These are phyloP conservation scores for Accipiter cooperii DNA, from an alignment of 2,113 vertebrate species.

Conservation along the genomic window DNA sequence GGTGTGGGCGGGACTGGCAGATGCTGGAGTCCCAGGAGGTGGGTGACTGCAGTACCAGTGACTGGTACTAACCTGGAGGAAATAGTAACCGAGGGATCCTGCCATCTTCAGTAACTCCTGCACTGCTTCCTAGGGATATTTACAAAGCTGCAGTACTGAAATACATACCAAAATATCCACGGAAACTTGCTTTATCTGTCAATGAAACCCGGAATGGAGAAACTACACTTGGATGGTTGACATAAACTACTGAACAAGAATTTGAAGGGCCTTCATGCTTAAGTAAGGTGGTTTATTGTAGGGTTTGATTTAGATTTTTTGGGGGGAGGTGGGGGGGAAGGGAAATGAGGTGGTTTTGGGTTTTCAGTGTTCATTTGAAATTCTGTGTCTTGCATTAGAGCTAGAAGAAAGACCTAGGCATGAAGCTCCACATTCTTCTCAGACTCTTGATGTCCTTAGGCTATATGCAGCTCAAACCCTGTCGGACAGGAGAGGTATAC, in stretches of 20 bases:
- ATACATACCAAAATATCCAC: neutral
- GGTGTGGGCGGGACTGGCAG: neutral
- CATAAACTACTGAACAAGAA: neutral
- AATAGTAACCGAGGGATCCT: neutral
- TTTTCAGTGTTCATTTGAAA: neutral
- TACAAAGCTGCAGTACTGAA: neutral
- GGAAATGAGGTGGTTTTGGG: neutral
- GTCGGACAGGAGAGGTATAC: neutral
- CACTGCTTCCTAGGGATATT: neutral
- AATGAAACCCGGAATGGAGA: neutral
- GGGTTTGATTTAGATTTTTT: neutral
- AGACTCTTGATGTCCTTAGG: neutral
- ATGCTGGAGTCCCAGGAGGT: neutral
- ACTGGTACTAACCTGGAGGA: neutral
- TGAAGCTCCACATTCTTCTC: neutral
- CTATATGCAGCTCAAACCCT: neutral
- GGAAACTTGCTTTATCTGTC: neutral
- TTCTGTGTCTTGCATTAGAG: neutral
- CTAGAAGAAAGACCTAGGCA: neutral
- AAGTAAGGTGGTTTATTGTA: neutral
- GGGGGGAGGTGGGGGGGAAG: rapidly evolving
- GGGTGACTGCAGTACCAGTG: neutral
- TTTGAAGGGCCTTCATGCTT: neutral
- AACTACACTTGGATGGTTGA: neutral
- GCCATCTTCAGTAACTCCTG: neutral